Evolutionary conservation across 92 coral and sea anemone genomes (phyloP), one percentile per base, ranked within the genome.

Genomic region (Porites lobata): DNA sequence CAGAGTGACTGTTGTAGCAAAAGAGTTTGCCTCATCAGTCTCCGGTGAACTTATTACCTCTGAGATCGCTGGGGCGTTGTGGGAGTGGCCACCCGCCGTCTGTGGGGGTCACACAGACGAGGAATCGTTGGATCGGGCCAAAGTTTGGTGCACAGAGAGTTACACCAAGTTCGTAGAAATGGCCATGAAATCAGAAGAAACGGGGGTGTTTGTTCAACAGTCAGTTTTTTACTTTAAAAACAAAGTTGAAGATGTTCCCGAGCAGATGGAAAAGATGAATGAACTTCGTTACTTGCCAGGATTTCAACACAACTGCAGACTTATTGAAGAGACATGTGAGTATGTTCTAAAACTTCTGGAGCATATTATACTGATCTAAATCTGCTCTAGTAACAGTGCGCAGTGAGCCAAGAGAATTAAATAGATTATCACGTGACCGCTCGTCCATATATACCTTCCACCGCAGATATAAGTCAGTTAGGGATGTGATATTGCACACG

Each of bases 11-110:
- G 85, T 67, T 29, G 2, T 80, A 20, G 85, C 85, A 12, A 67
- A 80, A 20, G 75, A 80, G 4, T 80, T 65, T 22, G 85, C 85
- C 14, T 80, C 85, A 2, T 68, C 65, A 4, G 75, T 13, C 15
- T 67, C 75, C 22, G 85, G 75, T 9, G 14, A 66, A 10, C 85
- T 69, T 43, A 50, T 80, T 59, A 80, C 85, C 7, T 80, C 85
- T 10, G 85, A 80, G 85, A 67, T 80, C 14, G 85, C 85, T 19
- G 85, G 85, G 15, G 85, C 85, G 7, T 80, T 80, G 65, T 80
- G 85, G 85, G 85, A 80, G 57, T 80, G 85, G 85, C 85, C 85
- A 24, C 85, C 85, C 6, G 85, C 85, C 2, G 85, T 80, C 24
- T 66, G 85, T 52, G 75, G 75, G 10, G 8, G 65, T 8, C 24